A percentile compares a stretch with the other conserved stretches of the same genome.
phyloP scores from a whole-genome alignment of 2,888 invertebrate genomes.

The Chloromyia formosa region DNA sequence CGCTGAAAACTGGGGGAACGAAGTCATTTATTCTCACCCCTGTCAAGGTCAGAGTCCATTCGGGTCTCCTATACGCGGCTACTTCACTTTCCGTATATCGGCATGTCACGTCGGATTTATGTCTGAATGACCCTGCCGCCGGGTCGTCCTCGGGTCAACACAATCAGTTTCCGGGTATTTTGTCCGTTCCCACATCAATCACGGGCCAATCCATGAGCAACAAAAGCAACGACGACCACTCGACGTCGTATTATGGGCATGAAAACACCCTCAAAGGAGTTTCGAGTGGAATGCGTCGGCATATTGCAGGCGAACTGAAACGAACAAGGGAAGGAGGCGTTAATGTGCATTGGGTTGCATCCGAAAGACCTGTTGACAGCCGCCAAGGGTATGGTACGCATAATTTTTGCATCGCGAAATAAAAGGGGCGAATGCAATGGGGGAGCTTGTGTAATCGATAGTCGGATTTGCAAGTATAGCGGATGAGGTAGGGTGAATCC shows the following conservation, averaged over 20 bases:
- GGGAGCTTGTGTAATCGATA: constrained; percentile 35
- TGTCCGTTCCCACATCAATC: constrained; percentile 38
- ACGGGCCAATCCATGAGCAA: background rate
- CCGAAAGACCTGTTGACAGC: constrained; percentile 35
- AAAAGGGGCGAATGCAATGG: constrained; percentile 22
- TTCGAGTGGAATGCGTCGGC: constrained; percentile 12
- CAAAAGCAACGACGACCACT: constrained; percentile 27
- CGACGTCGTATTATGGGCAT: background rate
- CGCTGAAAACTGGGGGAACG: background rate
- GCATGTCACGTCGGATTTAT: constrained; percentile 36
- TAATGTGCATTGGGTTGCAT: constrained; percentile 36
- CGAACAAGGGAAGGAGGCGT: constrained; percentile 17
- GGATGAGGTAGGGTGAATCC: background rate
- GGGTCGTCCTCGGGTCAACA: constrained; percentile 31
- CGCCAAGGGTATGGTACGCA: constrained; percentile 6
- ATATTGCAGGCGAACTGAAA: background rate
- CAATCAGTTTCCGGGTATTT: constrained; percentile 24
- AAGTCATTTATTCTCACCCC: constrained; percentile 34
- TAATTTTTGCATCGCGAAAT: constrained; percentile 41
- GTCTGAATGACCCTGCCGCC: constrained; percentile 1
- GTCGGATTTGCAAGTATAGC: constrained; percentile 7
- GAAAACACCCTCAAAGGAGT: background rate
- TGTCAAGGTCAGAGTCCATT: constrained; percentile 30
- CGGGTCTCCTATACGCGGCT: background rate
- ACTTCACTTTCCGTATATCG: constrained; percentile 39